Base-by-base conservation (phyloP, 2,113 vertebrate genomes). In the Reinhardtius hippoglossoides region DNA sequence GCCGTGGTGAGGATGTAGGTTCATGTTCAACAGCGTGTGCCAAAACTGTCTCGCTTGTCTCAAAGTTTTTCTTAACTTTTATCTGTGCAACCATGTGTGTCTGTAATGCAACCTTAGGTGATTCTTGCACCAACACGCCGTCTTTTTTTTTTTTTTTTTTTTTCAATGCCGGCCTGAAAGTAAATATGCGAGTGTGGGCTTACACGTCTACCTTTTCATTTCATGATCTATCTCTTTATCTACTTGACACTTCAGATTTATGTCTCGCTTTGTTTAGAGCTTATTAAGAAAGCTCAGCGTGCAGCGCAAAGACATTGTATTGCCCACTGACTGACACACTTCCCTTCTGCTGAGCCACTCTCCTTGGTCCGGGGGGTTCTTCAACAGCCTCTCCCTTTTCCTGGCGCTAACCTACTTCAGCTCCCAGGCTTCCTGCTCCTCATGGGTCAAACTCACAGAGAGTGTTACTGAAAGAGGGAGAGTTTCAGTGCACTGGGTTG, bases 341-440 rank as follows among this genome's bases (percentile, higher is more conserved):
- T 9, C 21, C 59, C 61, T 74, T 46, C 66, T 27, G 76, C 74
- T 73, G 65, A 78, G 82, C 61, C 59, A 56, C 66, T 67, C 65
- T 83, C 42, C 56, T 59, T 57, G 20, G 69, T 48, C 74, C 64
- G 46, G 18, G 68, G 63, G 75, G 81, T 85, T 85, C 81, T 75
- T 80, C 80, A 68, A 61, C 60, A 62, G 63, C 81, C 90, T 80
- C 82, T 88, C 87, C 92, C 78, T 89, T 89, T 92, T 92, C 87
- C 92, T 92, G 91, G 27, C 80, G 79, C 67, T 67, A 72, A 35
- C 81, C 74, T 67, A 72, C 80, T 78, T 86, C 59, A 77, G 84
- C 77, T 80, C 65, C 60, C 83, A 82, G 63, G 77, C 84, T 87
- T 93, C 86, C 89, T 89, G 84, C 74, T 79, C 82, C 50, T 74